These are phyloP conservation scores for Epinephelus coioides DNA, from an alignment of 2,797 vertebrate species.

Conservation along the genomic window DNA sequence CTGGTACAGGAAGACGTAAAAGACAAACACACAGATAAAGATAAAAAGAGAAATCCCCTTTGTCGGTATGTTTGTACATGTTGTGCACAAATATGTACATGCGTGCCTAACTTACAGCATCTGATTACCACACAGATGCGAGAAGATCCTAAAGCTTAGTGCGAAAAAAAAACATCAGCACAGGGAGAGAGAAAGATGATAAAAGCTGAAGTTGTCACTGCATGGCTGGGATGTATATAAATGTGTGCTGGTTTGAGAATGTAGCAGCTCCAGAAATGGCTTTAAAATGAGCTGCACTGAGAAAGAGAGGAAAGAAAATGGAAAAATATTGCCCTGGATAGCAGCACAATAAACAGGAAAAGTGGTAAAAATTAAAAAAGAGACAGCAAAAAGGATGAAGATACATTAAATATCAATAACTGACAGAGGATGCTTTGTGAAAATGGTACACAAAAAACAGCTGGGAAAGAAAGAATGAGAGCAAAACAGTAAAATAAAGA, in stretches of 20 bases:
- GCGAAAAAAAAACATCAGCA: conserved; percentile 25
- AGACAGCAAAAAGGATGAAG: conserved; percentile 8
- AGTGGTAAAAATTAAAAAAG: background rate
- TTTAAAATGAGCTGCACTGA: conserved; percentile 1
- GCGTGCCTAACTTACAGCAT: conserved; percentile 29
- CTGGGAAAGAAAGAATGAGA: background rate
- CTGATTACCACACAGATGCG: conserved; percentile 56
- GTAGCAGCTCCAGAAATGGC: background rate
- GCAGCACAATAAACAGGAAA: background rate
- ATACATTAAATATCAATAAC: background rate
- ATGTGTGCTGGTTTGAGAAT: conserved; percentile 24
- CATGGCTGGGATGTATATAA: conserved; percentile 4
- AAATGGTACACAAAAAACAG: background rate
- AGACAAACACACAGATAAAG: conserved; percentile 5
- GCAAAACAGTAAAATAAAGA: background rate
- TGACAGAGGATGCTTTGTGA: background rate
- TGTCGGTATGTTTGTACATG: conserved; percentile 25
- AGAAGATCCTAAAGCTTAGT: conserved; percentile 41
- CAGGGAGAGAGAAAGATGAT: conserved; percentile 11
- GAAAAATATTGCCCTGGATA: background rate
- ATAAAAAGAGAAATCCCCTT: background rate
- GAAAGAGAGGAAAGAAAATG: background rate
- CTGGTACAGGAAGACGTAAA: conserved; percentile 10
- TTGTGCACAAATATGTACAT: conserved; percentile 31
- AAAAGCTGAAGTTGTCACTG: background rate